Percentiles rank a stretch among this genome's conserved stretches.
Conservation (phyloP, 1,140 invertebrate genomes). For the Pissodes strobi region DNA sequence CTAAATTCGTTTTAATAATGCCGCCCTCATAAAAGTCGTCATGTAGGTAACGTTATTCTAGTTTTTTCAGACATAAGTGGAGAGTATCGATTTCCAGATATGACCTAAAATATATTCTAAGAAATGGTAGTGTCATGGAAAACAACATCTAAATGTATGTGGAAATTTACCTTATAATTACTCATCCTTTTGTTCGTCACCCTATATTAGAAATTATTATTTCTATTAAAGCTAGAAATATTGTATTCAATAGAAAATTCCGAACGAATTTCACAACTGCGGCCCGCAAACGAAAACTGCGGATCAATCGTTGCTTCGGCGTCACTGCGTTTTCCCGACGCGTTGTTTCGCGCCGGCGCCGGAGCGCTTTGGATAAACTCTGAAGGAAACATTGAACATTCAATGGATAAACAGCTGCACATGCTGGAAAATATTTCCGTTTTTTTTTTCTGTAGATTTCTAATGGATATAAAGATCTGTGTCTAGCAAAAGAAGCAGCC, state of each 20-base stretch:
- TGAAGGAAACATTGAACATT: constrained; percentile 29
- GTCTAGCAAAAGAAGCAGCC: neutral
- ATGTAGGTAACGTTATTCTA: too few species aligned
- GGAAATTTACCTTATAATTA: constrained; percentile 32
- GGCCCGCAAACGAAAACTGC: constrained; percentile 28
- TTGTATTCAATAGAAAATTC: constrained; percentile 26
- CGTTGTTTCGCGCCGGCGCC: constrained; percentile 8
- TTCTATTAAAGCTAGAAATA: constrained; percentile 32
- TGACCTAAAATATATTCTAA: constrained; percentile 15
- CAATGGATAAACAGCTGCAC: constrained; percentile 15
- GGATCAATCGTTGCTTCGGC: constrained; percentile 28
- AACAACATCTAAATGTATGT: too few species aligned
- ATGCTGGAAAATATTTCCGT: constrained; percentile 9
- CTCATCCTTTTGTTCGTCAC: constrained; percentile 30
- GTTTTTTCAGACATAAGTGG: constrained; percentile 24
- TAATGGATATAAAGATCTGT: neutral
- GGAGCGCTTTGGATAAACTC: constrained; percentile 4
- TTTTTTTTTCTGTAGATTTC: neutral
- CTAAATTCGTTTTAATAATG: too few species aligned
- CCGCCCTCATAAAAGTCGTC: too few species aligned
- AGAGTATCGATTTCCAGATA: constrained; percentile 23
- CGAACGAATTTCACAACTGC: constrained; percentile 17
- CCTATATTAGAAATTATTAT: constrained; percentile 31
- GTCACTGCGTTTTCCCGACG: constrained; percentile 19
- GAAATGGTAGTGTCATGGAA: too few species aligned